Base-by-base conservation (phyloP, 2,797 vertebrate genomes). In the Chromis chromis region DNA sequence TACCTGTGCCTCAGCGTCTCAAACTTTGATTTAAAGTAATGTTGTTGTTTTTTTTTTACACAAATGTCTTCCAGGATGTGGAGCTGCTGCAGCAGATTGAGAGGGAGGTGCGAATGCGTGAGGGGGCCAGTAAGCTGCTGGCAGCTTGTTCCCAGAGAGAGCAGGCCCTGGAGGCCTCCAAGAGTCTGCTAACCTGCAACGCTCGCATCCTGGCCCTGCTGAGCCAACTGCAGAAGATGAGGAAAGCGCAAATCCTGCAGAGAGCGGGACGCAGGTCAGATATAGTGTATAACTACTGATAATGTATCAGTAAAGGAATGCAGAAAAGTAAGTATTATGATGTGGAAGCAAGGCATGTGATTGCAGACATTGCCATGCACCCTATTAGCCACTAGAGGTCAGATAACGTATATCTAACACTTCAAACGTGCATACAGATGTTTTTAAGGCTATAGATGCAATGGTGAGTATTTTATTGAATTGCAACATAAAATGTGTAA, bases 161-260 rank as follows among this genome's bases (percentile, higher is more conserved):
- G 14, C 96, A 97, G 88, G 94, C 96, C 8, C 93, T 97, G 74
- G 95, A 96, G 86, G 96, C 94, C 28, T 94, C 96, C 66, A 97
- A 96, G 90, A 96, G 93, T 75, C 93, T 97, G 57, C 90, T 96
- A 13, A 93, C 95, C 67, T 96, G 95, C 88, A 96, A 94, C 42
- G 87, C 91, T 50, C 95, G 95, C n/a, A 95, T 96, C 24, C 91
- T 97, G 85, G 96, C 95, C 44, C 89, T 96, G 83, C 96, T 97
- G 92, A 94, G 95, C 0, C 94, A 95, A 48, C 93, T 97, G 22
- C 96, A 97, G 92, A 89, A 88, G 68, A 92, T 94, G 87, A 96
- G 96, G 83, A 95, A 95, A 74, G 94, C 89, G 0, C 94, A 96
- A 65, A 91, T 96, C 84, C 88, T 96, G 49, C 94, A 88, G 82